Conservation (phyloP, 2,797 vertebrate species). For the Glossophaga mutica region DNA sequence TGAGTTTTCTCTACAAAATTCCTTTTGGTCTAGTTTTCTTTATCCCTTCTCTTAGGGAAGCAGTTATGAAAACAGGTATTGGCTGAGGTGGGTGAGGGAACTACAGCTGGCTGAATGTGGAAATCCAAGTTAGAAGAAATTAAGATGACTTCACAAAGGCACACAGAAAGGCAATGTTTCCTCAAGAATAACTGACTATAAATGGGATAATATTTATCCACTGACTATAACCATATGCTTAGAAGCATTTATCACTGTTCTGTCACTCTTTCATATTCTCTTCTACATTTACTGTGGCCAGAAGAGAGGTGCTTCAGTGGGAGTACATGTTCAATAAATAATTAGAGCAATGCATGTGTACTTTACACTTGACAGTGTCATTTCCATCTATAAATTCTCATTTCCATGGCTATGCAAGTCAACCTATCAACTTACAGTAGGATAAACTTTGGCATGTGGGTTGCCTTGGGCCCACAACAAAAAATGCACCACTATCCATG, state of each 20-base stretch:
- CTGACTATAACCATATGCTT: conserved; percentile 42
- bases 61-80: conserved; percentile 67
- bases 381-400: background rate
- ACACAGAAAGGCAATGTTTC: conserved; percentile 64
- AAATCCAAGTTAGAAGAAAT: conserved; percentile 69
- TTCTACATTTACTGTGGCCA: background rate
- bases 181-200: conserved; percentile 54
- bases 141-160: conserved; percentile 71
- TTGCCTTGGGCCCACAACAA: background rate
- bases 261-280: background rate
- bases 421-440: background rate
- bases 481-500: background rate
- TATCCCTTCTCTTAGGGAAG: conserved; percentile 37
- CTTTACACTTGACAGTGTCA: background rate
- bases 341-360: background rate
- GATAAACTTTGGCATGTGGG: background rate
- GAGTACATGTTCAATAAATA: background rate
- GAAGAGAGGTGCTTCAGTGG: background rate
- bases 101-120: background rate
- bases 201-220: conserved; percentile 49
- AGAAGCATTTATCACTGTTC: background rate
- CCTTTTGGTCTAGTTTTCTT: conserved; percentile 52
- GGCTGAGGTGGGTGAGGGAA: background rate
- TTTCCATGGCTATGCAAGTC: background rate
- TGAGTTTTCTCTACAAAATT: background rate